phyloP scores from a whole-genome alignment of 2,113 vertebrate species.

The Paracanthobrama guichenoti region DNA sequence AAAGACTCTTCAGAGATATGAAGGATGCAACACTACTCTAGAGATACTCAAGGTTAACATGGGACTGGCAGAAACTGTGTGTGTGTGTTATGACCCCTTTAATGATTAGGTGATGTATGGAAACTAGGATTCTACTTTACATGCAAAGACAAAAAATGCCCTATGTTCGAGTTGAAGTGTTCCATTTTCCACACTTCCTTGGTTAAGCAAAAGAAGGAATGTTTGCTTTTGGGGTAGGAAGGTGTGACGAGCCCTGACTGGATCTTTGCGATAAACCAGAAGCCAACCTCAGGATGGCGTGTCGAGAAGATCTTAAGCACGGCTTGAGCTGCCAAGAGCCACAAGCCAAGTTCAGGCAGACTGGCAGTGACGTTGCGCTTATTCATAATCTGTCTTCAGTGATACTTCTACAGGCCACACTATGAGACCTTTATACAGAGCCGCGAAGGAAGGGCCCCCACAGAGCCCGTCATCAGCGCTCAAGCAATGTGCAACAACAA shows the following conservation, averaged over 20 bases:
- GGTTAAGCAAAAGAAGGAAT: conserved; percentile 14
- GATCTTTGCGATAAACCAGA: conserved; percentile 71
- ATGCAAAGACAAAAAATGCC: neutral
- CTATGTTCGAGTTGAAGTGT: neutral
- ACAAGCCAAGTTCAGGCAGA: conserved; percentile 65
- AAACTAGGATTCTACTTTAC: conserved; percentile 8
- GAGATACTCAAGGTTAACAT: too few species aligned
- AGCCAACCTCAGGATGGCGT: conserved; percentile 55
- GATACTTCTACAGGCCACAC: conserved; percentile 62
- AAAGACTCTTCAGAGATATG: too few species aligned
- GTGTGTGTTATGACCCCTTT: neutral
- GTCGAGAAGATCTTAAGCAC: conserved; percentile 44
- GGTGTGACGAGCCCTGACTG: conserved; percentile 52
- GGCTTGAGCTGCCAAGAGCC: conserved; percentile 71
- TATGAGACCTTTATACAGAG: conserved; percentile 65
- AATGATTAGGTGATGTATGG: neutral
- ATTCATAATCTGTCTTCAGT: conserved; percentile 73
- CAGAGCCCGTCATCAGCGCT: conserved; percentile 17
- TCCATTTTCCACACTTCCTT: conserved; percentile 16
- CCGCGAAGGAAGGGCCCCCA: conserved; percentile 10
- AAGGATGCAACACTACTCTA: too few species aligned
- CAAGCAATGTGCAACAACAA: conserved; percentile 36
- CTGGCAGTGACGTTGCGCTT: conserved; percentile 61
- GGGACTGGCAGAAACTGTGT: too few species aligned
- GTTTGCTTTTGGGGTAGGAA: conserved; percentile 47